A percentile compares a stretch with the other conserved stretches of the same genome.
Conservation (phyloP, 2,113 vertebrate species). For the Cyanocitta stelleri region DNA sequence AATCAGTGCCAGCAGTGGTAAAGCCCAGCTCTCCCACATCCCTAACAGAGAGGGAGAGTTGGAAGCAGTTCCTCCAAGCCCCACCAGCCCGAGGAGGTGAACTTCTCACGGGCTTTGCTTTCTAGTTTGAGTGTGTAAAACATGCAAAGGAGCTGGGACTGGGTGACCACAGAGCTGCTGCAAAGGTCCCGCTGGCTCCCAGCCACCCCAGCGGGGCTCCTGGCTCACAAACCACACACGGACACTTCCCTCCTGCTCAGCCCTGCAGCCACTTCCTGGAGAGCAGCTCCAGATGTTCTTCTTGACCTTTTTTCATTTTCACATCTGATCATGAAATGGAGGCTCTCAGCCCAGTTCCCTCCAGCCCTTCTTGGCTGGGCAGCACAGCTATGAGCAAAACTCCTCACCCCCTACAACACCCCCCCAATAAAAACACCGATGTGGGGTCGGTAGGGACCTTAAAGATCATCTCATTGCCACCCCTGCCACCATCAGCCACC, state of each 20-base stretch:
- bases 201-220: background rate
- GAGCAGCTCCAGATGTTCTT: background rate
- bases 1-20: background rate
- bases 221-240: background rate
- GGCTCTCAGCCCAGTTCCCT: background rate
- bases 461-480: fast-evolving
- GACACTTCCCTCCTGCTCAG: background rate
- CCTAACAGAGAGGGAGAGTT: background rate
- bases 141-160: fast-evolving
- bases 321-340: background rate
- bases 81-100: background rate
- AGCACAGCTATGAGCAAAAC: background rate
- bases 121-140: background rate
- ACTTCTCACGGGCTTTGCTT: background rate
- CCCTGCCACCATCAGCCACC: background rate
- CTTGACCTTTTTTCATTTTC: background rate
- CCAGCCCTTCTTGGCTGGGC: background rate
- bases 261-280: background rate
- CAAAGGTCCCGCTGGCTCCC: background rate
- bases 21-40: background rate
- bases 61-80: background rate
- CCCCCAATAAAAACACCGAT: background rate
- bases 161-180: background rate
- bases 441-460: background rate
- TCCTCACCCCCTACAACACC: background rate